These are phyloP conservation scores for Virgularia gustaviana DNA, from an alignment of 92 coral and sea anemone species.

Conservation along the genomic window DNA sequence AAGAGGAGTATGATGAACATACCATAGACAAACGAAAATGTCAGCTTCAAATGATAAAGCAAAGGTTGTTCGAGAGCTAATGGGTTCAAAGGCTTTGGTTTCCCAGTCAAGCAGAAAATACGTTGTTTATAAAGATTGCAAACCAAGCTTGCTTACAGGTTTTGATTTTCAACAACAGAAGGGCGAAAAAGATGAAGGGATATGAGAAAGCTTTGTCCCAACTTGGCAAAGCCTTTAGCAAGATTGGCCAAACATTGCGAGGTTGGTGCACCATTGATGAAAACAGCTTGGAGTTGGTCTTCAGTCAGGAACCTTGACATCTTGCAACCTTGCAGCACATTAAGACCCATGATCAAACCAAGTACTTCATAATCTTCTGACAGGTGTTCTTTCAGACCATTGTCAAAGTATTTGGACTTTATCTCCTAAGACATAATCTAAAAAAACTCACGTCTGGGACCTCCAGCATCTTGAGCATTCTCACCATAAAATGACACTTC, in stretches of 20 bases:
- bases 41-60: conserved; percentile 35
- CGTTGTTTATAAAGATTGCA: neutral
- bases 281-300: conserved; percentile 53
- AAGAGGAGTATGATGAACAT: conserved; percentile 37
- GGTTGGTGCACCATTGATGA: conserved; percentile 14
- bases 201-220: conserved; percentile 21
- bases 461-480: conserved; percentile 56
- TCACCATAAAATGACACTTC: conserved; percentile 62
- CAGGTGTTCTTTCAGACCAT: conserved; percentile 54
- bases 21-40: conserved; percentile 26
- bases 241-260: neutral
- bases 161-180: conserved; percentile 3
- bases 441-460: conserved; percentile 59
- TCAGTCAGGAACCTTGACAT: conserved; percentile 60
- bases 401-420: conserved; percentile 45
- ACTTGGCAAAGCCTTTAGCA: neutral
- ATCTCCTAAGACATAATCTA: conserved; percentile 46
- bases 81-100: conserved; percentile 1
- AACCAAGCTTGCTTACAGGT: neutral
- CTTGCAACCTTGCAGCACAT: conserved; percentile 60
- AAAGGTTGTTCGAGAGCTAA: conserved; percentile 12
- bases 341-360: conserved; percentile 61
- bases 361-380: conserved; percentile 50
- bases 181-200: conserved; percentile 12
- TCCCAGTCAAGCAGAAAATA: neutral